phyloP scores from a whole-genome alignment of 2,113 vertebrate genomes.

The Hyperopisus bebe region DNA sequence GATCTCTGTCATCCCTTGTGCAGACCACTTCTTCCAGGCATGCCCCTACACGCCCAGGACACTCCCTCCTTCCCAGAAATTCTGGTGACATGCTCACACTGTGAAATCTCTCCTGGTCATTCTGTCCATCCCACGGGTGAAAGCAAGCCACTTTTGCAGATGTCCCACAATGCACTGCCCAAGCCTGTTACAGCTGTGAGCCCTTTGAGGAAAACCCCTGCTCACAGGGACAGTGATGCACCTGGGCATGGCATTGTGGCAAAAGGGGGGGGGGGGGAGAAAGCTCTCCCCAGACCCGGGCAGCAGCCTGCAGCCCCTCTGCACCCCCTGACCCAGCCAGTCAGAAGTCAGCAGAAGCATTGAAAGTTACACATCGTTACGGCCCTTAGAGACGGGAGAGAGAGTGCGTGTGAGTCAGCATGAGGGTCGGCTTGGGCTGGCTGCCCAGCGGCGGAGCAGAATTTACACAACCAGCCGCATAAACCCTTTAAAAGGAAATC shows the following conservation, averaged over 20 bases:
- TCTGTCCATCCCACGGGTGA: neutral
- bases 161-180: neutral
- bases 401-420: neutral
- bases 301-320: neutral
- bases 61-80: neutral
- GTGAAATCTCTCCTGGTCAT: neutral
- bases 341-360: neutral
- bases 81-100: too few relatives aligned
- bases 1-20: neutral
- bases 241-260: neutral
- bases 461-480: neutral
- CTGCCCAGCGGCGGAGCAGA: neutral
- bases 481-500: neutral
- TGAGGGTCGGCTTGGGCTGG: neutral
- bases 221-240: neutral
- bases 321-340: neutral
- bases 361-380: neutral
- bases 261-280: neutral
- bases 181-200: neutral
- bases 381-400: neutral
- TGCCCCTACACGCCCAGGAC: neutral
- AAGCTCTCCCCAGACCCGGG: neutral
- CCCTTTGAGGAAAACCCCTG: neutral
- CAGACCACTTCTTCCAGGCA: neutral
- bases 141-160: neutral